Base-by-base conservation (phyloP, 2,888 invertebrate genomes). In the Dendrolimus pini region DNA sequence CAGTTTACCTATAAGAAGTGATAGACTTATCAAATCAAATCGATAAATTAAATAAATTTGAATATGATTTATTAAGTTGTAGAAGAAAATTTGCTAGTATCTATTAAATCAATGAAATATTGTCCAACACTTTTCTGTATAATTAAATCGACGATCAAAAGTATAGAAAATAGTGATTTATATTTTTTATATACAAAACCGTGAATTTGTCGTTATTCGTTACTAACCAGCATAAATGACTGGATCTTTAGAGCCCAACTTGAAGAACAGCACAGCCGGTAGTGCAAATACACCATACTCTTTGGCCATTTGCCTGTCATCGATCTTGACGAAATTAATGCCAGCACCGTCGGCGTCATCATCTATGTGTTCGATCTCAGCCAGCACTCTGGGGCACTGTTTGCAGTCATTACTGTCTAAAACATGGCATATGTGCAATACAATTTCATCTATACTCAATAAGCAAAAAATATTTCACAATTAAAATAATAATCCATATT, bases 381-480 rank as follows among this genome's bases (percentile, higher is more conserved):
- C 92, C 68, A 97, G 91, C 41, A 97, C 97, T 78, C 95, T 93
- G 67, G 96, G 96, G 80, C 97, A 98, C 85, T 97, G 97, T 86
- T 97, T 97, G 91, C 97, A 97, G 89, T 97, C 97, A 92, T 96
- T 96, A 92, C 97, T 97, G 92, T 97, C 97, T 97, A 91, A 87
- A 93, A 93, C 85, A 92, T 85, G 83, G 82, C 74, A 80, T 77
- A 83, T 84, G 85, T 89, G 83, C 80, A 86, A 86, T 83, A 83
- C 75, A 80, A 77, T 79, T 78, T 76, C 73, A 80, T 77, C 72
- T 72, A 73, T 72, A 66, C 70, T 61, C 65, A 59, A 58, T 59
- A 54, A 54, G 62, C 9, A 53, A 13, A 9, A 57, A 53, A 13
- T 57, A 41, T 47, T 47, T 55, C 53, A 54, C 54, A 55, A 42